phyloP scores from a whole-genome alignment of 1,140 invertebrate genomes.

The Plutomurus gul region DNA sequence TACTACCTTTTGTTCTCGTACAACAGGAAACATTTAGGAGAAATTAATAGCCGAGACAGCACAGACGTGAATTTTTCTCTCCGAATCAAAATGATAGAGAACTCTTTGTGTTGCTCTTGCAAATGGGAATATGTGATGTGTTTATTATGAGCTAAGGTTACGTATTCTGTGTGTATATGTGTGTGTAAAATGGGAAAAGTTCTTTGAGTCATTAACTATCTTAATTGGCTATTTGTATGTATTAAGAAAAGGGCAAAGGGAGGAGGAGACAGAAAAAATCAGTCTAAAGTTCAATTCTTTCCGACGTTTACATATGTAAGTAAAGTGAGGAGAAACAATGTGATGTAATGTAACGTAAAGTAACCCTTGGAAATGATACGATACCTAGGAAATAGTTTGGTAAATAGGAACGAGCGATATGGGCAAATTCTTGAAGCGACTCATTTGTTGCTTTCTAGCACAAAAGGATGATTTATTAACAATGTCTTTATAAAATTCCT shows the following conservation, averaged over 20 bases:
- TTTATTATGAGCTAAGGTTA: no score
- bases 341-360: neutral
- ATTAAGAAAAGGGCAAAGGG: neutral
- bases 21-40: neutral
- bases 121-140: no score
- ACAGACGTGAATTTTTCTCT: neutral
- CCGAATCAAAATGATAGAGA: neutral
- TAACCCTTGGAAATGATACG: neutral
- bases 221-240: slow-evolving; percentile 30
- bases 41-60: neutral
- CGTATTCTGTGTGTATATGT: no score
- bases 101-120: neutral
- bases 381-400: neutral
- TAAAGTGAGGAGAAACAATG: neutral
- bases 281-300: slow-evolving; percentile 5
- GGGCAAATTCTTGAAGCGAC: slow-evolving; percentile 20
- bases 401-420: neutral
- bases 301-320: neutral
- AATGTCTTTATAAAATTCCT: slow-evolving; percentile 11
- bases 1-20: neutral
- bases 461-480: slow-evolving; percentile 24
- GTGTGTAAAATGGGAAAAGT: neutral
- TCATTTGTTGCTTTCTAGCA: slow-evolving; percentile 26
- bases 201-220: slow-evolving; percentile 18
- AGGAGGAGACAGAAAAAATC: neutral